These are phyloP conservation scores for Hypomesus transpacificus DNA, from an alignment of 2,113 vertebrate genomes.

Conservation along the genomic window DNA sequence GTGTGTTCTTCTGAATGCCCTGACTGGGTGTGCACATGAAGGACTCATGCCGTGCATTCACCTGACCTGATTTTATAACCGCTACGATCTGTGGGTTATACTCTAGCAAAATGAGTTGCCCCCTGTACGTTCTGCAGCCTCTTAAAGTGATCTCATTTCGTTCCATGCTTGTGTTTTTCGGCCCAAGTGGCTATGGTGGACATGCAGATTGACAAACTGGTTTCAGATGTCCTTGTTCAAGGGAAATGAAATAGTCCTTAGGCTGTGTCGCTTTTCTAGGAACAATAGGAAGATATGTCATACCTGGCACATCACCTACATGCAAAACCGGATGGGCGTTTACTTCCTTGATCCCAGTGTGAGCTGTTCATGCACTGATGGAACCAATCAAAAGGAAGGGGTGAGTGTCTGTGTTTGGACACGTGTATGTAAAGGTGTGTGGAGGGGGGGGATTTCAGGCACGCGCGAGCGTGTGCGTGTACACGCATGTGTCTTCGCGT, in stretches of 20 bases:
- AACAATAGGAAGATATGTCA: constrained; percentile 46
- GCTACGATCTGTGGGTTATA: too few species aligned
- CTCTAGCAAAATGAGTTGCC: too few species aligned
- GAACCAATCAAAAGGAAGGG: background rate
- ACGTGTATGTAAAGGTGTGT: background rate
- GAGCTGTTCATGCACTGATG: background rate
- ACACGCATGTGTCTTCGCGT: constrained; percentile 17
- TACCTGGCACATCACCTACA: constrained; percentile 33
- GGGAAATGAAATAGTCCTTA: background rate
- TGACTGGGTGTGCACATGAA: too few species aligned
- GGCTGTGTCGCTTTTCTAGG: constrained; percentile 8
- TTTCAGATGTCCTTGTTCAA: too few species aligned
- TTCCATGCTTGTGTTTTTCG: too few species aligned
- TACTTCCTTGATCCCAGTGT: constrained; percentile 20
- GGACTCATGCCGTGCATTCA: too few species aligned
- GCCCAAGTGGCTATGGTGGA: too few species aligned
- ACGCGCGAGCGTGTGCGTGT: constrained; percentile 2
- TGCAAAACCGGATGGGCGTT: constrained; percentile 53
- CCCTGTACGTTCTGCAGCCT: too few species aligned
- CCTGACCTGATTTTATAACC: too few species aligned
- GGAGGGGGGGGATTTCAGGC: background rate
- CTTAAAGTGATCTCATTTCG: too few species aligned
- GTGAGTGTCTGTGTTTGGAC: constrained; percentile 6
- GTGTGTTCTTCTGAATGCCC: too few species aligned
- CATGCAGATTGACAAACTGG: too few species aligned